A percentile compares a stretch with the other conserved stretches of the same genome.
Conservation (phyloP, 2,888 invertebrate species). For the Strigamia maritima region DNA sequence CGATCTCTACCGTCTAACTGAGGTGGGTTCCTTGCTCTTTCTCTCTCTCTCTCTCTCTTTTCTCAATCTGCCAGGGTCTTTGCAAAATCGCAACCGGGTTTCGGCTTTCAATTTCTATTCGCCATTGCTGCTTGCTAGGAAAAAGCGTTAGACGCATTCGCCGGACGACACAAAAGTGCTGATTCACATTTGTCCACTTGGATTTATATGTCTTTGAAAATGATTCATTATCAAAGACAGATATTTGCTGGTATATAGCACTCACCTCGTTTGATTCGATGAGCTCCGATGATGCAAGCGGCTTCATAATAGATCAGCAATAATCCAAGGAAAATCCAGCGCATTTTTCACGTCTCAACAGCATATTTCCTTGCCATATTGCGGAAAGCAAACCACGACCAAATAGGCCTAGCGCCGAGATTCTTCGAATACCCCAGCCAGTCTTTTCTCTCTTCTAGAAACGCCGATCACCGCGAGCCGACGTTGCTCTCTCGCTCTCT, state of each 20-base stretch:
- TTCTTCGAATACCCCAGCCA: conserved; percentile 28
- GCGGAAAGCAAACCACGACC: conserved; percentile 36
- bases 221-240: neutral
- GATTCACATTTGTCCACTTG: neutral
- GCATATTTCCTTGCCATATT: conserved; percentile 43
- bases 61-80: conserved; percentile 3
- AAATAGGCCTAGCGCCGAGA: conserved; percentile 37
- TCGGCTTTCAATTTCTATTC: neutral
- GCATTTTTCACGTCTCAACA: conserved; percentile 43
- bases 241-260: neutral
- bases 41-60: conserved; percentile 35
- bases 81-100: conserved; percentile 26
- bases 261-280: conserved; percentile 37
- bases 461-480: conserved; percentile 32
- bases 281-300: conserved; percentile 40
- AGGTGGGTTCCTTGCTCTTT: conserved; percentile 39
- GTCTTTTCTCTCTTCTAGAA: conserved; percentile 23
- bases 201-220: neutral
- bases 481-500: conserved; percentile 17
- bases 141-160: neutral
- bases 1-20: conserved; percentile 27
- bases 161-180: neutral
- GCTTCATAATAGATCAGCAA: conserved; percentile 43
- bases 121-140: neutral
- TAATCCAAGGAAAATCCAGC: conserved; percentile 44